Base-by-base conservation (phyloP, 1,140 invertebrate species). In the Tetramorium simillimum region DNA sequence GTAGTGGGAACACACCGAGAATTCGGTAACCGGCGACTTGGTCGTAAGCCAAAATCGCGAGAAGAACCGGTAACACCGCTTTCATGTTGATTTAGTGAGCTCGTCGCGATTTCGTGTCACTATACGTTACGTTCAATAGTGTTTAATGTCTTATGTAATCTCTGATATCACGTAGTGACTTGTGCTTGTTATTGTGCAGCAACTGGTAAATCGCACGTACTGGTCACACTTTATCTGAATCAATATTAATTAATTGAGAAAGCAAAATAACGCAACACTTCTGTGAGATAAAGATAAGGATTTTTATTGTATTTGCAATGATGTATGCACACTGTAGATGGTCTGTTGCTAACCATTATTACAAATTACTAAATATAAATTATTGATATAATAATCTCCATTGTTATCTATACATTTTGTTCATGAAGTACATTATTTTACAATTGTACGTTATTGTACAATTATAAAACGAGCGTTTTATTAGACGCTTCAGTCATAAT, bases 1-100 rank as follows among this genome's bases (percentile, higher is more conserved):
- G 81, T 5, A 95, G 33, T 0, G 95, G 94, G 46, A 95, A 95
- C 0, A 96, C 0, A 1, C 90, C 94, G 0, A 95, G 91, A 65
- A 95, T 94, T 65, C 92, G 85, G 0, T 89, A 86, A 0, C 88
- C 88, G 16, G 56, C 28, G 0, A 75, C 46, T 18, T 75, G 53
- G 14, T 58, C n/a, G 24, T 24, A 88, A 0, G 46, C 16, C 2
- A 75, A n/a, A 9, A 84, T 84, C 16, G 14, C 4, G 1, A 90
- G 0, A 9, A 84, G 0, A 53, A 84, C 9, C 6, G 37, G 2
- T 7, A 70, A 0, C 0, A 80, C 1, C 0, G 62, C 2, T 3
- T 21, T 80, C 89, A 90, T 90, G 0, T 18, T 62, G 46, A 84
- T 63, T 33, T 72, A 56, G 14, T 69, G 21, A 43, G 1, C 2